phyloP scores from a whole-genome alignment of 1,140 invertebrate genomes.

The Scylla paramamosain region DNA sequence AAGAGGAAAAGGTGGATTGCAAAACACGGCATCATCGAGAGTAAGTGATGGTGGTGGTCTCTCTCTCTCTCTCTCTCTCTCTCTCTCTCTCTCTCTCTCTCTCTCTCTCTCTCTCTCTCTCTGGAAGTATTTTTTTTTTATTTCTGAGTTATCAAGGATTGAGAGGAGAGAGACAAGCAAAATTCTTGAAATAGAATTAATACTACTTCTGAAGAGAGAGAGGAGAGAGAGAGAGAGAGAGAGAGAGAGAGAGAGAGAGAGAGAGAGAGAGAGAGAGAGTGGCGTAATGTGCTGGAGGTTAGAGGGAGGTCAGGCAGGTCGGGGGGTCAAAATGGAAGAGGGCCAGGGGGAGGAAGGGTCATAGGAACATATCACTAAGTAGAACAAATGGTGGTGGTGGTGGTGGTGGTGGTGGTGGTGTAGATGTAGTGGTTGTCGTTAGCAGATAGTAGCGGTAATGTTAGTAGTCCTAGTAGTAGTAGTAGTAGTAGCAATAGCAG shows the following conservation, averaged over 20 bases:
- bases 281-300: conserved; percentile 4
- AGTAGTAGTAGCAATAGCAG: neutral
- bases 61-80: too few relatives aligned
- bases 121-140: too few relatives aligned
- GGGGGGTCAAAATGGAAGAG: neutral
- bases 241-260: neutral
- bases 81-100: too few relatives aligned
- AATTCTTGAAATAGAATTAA: too few relatives aligned
- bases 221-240: neutral
- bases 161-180: too few relatives aligned
- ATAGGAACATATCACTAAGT: conserved; percentile 6
- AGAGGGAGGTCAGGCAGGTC: neutral
- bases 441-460: too few relatives aligned
- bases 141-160: too few relatives aligned
- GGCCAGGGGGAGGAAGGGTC: neutral
- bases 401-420: neutral
- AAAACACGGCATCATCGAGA: neutral
- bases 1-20: neutral
- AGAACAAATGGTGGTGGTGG: neutral
- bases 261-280: neutral
- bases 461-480: neutral
- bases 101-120: too few relatives aligned
- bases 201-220: too few relatives aligned
- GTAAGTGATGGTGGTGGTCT: neutral
- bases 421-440: too few relatives aligned